Evolutionary conservation across 2,888 invertebrate species (phyloP), one percentile per base, ranked within the genome.

Genomic region (Amphipoea oculea): DNA sequence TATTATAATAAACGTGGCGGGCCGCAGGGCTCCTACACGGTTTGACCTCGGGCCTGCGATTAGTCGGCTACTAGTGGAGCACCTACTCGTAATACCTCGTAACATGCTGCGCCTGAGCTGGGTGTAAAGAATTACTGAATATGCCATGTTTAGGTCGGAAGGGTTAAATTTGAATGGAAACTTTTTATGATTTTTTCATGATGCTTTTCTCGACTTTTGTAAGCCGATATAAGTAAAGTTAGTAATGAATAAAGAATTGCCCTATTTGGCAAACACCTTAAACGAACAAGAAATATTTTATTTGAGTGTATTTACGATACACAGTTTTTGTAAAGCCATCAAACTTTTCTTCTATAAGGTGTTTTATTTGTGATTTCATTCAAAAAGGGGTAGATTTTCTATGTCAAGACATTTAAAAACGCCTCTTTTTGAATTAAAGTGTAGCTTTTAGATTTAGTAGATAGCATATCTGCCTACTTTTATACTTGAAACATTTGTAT

Each of bases 1-100:
- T 96, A 96, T 96, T 96, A 96, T 95, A 96, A 96, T 97, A 96
- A 96, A 95, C 96, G 95, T 95, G 96, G 96, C 90, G 94, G 92
- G 93, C 92, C 92, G 93, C 86, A 91, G 91, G 92, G 94, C 92
- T 93, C 91, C 92, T 94, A 96, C 96, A 96, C 94, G 96, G 94
- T 90, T 89, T 96, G 96, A 97, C 96, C 96, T 91, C 93, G 88
- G 89, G 95, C 94, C 95, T 93, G 93, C 96, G 96, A 96, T 96
- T 96, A 96, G 96, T 91, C 89, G 88, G 94, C 94, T 95, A 95
- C 95, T 92, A 94, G 93, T 89, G 89, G 85, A 90, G 86, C 93
- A 93, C 92, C 92, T 92, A 84, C 90, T 90, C 91, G 92, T 92
- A 93, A 91, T 92, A 92, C 92, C 91, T 91, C 89, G 89, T 92